Evolutionary conservation across 2,113 vertebrate genomes (phyloP).

Genomic region (Plotosus lineatus): DNA sequence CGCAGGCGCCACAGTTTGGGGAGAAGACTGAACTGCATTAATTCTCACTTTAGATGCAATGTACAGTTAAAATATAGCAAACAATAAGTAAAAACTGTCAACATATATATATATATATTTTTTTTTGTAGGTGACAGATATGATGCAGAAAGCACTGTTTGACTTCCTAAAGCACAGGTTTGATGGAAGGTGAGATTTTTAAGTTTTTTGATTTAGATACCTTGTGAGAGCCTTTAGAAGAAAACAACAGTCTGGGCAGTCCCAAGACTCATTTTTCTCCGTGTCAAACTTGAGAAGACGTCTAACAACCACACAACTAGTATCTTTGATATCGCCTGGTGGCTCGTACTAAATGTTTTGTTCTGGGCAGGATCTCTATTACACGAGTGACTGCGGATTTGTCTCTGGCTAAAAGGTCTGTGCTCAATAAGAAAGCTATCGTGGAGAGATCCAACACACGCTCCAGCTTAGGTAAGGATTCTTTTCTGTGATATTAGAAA

Average conservation of each 20-base stretch:
- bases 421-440: constrained; percentile 95
- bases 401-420: constrained; percentile 92
- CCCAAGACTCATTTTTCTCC: not conserved
- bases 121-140: constrained; percentile 84
- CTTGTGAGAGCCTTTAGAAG: not conserved
- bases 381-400: constrained; percentile 95
- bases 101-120: not conserved
- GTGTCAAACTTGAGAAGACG: not conserved
- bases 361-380: constrained; percentile 86
- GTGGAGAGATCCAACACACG: constrained; percentile 93
- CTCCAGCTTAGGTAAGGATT: constrained; percentile 87
- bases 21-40: not conserved
- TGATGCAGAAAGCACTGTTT: constrained; percentile 81
- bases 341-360: not conserved
- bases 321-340: not conserved
- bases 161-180: constrained; percentile 96
- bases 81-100: not conserved
- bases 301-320: not conserved
- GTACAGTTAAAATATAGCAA: not conserved
- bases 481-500: not conserved
- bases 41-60: not conserved
- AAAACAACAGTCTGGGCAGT: not conserved
- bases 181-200: constrained; percentile 84
- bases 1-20: no score
- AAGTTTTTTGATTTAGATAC: not conserved